Evolutionary conservation across 2,888 invertebrate genomes (phyloP).

Genomic region (Neoaliturus tenellus): DNA sequence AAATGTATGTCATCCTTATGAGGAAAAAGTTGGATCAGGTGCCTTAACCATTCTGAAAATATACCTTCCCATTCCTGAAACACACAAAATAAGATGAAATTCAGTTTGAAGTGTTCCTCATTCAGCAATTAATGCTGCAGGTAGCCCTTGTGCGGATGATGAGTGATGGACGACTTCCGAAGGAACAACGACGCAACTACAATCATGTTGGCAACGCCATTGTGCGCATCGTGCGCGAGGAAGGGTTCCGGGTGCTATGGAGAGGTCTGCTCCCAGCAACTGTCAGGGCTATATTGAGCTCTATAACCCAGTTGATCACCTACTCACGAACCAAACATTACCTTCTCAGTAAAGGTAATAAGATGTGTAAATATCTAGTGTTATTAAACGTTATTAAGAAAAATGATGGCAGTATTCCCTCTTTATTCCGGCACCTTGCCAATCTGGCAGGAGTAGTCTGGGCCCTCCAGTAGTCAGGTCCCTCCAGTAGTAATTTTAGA

Average conservation of each 20-base stretch:
- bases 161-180: constrained; percentile 94
- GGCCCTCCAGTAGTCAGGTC: too few relatives aligned
- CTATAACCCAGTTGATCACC: constrained; percentile 97
- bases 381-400: too few relatives aligned
- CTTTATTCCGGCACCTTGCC: too few relatives aligned
- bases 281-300: constrained; percentile 97
- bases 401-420: too few relatives aligned
- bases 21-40: too few relatives aligned
- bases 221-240: constrained; percentile 85
- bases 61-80: too few relatives aligned
- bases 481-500: too few relatives aligned
- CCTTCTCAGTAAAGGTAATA: constrained; percentile 76
- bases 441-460: too few relatives aligned
- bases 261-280: constrained; percentile 93
- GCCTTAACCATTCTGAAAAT: too few relatives aligned
- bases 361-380: too few relatives aligned
- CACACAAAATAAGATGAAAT: too few relatives aligned
- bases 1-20: too few relatives aligned
- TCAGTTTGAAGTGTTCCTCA: not conserved
- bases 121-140: constrained; percentile 46
- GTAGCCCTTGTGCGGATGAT: constrained; percentile 98
- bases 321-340: constrained; percentile 91
- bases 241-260: constrained; percentile 93
- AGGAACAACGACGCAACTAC: constrained; percentile 93
- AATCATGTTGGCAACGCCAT: constrained; percentile 95